Percentiles rank a stretch among this genome's conserved stretches.
Evolutionary conservation across 2,113 vertebrate genomes (phyloP).

Genomic region (Hyaena hyaena): DNA sequence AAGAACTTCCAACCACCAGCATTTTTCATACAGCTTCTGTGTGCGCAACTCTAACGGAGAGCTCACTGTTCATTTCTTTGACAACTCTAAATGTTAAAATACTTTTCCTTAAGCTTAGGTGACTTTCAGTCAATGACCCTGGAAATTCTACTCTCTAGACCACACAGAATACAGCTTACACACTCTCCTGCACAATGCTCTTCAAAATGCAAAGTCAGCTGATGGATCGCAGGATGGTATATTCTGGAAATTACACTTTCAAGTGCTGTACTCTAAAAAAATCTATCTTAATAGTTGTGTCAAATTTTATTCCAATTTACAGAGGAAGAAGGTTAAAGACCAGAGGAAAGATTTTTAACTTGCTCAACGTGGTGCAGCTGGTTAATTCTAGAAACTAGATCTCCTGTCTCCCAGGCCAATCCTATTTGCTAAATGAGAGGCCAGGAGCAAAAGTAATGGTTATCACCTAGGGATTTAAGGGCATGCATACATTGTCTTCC

Average conservation of each 20-base stretch:
- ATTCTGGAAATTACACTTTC: neutral
- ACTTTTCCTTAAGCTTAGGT: neutral
- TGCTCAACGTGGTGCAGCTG: neutral
- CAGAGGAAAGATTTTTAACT: neutral
- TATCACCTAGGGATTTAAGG: neutral
- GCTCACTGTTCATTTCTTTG: neutral
- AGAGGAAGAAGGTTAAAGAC: constrained; percentile 9
- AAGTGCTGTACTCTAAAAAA: neutral
- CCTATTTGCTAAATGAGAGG: constrained; percentile 22
- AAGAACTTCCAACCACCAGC: neutral
- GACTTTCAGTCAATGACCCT: neutral
- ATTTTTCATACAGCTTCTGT: neutral
- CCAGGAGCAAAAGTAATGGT: neutral
- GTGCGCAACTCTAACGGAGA: neutral
- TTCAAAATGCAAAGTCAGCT: neutral
- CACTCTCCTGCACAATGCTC: neutral
- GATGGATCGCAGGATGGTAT: neutral
- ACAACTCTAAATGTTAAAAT: constrained; percentile 31
- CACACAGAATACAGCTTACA: neutral
- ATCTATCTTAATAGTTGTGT: neutral
- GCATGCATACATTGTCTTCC: neutral
- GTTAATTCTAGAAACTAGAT: neutral
- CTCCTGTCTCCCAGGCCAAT: neutral
- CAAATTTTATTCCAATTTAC: neutral
- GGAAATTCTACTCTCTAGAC: neutral